phyloP scores from a whole-genome alignment of 2,797 vertebrate species.

The Ispidina picta region DNA sequence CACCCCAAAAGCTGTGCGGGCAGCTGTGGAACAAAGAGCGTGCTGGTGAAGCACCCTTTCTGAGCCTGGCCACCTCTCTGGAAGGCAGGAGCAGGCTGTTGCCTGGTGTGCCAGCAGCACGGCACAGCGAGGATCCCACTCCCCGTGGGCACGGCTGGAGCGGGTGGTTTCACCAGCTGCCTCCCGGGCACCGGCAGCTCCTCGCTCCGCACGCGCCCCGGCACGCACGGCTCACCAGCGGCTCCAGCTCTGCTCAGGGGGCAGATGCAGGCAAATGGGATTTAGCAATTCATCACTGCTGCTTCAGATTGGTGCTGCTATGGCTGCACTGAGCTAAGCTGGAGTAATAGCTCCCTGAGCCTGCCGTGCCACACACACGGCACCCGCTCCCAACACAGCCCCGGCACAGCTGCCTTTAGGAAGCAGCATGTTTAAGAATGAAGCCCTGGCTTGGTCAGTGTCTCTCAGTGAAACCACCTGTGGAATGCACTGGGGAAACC shows the following conservation, averaged over 20 bases:
- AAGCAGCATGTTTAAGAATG: background rate
- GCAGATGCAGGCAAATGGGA: slow-evolving; percentile 29
- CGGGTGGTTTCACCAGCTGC: slow-evolving; percentile 59
- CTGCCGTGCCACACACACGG: background rate
- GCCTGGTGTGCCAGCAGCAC: background rate
- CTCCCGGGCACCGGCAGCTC: background rate
- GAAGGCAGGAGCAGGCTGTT: background rate
- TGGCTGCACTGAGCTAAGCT: background rate
- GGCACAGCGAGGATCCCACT: background rate
- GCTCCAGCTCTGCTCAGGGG: slow-evolving; percentile 11
- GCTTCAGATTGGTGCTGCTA: background rate
- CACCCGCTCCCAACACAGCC: background rate
- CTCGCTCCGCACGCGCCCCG: slow-evolving; percentile 25
- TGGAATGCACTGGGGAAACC: background rate
- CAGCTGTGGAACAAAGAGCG: background rate
- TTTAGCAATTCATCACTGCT: slow-evolving; percentile 17
- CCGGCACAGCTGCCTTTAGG: background rate
- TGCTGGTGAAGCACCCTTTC: background rate
- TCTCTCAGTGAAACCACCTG: background rate
- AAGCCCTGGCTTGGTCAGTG: background rate
- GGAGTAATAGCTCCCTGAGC: background rate
- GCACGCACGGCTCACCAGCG: background rate
- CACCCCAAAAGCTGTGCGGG: background rate
- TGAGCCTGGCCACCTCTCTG: background rate
- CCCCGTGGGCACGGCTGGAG: background rate